These are phyloP conservation scores for Pseudochirops corinnae DNA, from an alignment of 2,797 vertebrate genomes.

Conservation along the genomic window DNA sequence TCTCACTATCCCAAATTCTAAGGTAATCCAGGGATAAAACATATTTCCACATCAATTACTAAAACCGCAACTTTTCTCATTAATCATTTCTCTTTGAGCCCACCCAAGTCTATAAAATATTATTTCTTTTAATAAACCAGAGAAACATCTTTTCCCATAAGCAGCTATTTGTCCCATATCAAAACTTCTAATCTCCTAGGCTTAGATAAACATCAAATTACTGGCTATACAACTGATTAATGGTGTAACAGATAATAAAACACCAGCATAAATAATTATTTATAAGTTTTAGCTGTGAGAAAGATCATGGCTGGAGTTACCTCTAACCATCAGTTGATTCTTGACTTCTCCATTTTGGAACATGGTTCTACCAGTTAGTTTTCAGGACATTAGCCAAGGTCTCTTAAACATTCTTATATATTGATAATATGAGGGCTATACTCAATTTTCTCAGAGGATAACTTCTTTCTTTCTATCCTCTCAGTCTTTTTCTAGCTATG, in stretches of 20 bases:
- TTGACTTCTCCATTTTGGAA: not conserved
- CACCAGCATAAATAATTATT: not conserved
- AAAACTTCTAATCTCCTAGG: not conserved
- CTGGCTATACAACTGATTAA: not conserved
- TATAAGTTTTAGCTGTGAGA: not conserved
- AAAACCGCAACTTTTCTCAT: not conserved
- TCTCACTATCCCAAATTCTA: not conserved
- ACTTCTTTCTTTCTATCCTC: not conserved
- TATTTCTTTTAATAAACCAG: not conserved
- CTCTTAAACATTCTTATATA: not conserved
- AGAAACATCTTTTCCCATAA: not conserved
- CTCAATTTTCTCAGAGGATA: not conserved
- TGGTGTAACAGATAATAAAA: not conserved
- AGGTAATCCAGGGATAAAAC: not conserved
- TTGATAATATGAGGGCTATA: not conserved
- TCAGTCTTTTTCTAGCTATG: not conserved
- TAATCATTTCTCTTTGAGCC: not conserved
- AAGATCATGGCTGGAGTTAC: not conserved
- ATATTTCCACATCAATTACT: not conserved
- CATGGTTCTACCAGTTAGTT: not conserved
- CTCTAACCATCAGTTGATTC: not conserved
- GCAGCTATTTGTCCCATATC: not conserved
- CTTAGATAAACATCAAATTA: not conserved
- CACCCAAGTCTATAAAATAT: not conserved
- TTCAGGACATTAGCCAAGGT: not conserved